Evolutionary conservation across 2,797 vertebrate genomes (phyloP), one percentile per base, ranked within the genome.

Genomic region (Apogon talboti): DNA sequence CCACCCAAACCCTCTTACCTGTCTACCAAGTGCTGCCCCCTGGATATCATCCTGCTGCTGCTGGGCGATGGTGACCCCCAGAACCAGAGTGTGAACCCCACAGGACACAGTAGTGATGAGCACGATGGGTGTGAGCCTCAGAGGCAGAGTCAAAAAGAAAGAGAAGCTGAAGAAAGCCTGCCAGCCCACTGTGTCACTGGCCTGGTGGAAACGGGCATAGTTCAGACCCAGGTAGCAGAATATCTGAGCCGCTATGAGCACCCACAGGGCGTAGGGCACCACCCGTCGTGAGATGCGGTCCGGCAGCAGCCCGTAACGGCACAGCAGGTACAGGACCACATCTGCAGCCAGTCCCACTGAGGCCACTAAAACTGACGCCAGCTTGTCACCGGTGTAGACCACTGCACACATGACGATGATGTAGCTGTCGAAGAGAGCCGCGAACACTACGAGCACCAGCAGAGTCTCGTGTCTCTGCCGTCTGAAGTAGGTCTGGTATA

Each of bases 401-500:
- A 95, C 93, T 0, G 95, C 81, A 0, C 96, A 97, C 95, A 95
- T 95, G 74, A 96, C 74, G 12, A 98, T 95, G 69, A 97, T 74
- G 33, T 98, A 98, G 93, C 94, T 95, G 87, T 97, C 96, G 0
- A 99, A 99, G 40, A 99, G 95, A 1, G 96, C 96, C 0, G 97
- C 96, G 0, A 99, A 98, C 35, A 95, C 95, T 24, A 97, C 96
- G 24, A 99, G 87, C 40, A 99, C 97, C 90, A 97, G 92, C 45
- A 99, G 91, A 2, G 97, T 98, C 46, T 99, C 97, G 0, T 97
- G 97, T 50, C 97, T 93, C 83, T 99, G 97, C 18, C 97, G 91
- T 0, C 96, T 94, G 84, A 98, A 98, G 80, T 99, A 99, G 2
- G 96, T 98, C 92, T 99, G 97, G 87, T 98, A 99, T 43, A 99